These are phyloP conservation scores for Diploptera punctata DNA, from an alignment of 2,888 invertebrate species.

Conservation along the genomic window DNA sequence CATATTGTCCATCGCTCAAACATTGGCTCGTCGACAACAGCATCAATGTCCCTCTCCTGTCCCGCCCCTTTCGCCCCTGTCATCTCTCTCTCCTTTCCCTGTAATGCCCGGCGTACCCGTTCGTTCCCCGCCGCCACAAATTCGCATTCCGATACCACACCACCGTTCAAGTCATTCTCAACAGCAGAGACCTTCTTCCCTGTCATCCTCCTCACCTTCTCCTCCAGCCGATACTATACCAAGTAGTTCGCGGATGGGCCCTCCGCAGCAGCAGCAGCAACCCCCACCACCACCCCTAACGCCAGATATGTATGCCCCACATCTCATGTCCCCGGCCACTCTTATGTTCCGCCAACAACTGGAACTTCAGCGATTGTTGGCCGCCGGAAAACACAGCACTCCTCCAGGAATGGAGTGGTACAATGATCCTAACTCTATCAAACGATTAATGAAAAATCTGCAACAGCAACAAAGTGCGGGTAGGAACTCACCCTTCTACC, in stretches of 20 bases:
- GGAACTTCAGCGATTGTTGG: slow-evolving; percentile 35
- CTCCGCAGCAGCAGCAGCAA: neutral
- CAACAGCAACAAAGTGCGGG: slow-evolving; percentile 12
- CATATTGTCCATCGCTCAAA: slow-evolving; percentile 29
- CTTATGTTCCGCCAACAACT: slow-evolving; percentile 35
- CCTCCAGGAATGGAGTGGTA: neutral
- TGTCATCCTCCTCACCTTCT: slow-evolving; percentile 20
- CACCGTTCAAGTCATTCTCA: slow-evolving; percentile 3
- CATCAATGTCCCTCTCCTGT: slow-evolving; percentile 16
- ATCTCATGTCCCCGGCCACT: neutral
- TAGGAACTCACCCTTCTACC: neutral
- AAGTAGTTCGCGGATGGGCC: neutral
- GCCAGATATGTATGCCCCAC: neutral
- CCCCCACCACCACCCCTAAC: too few species aligned
- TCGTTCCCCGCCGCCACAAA: slow-evolving; percentile 29
- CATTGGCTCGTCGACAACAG: slow-evolving; percentile 21
- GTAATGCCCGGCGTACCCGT: slow-evolving; percentile 3
- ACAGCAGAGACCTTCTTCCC: slow-evolving; percentile 21
- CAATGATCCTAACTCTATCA: slow-evolving; percentile 10
- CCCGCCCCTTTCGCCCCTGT: slow-evolving; percentile 14
- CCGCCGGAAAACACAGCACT: neutral
- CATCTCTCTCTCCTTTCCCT: slow-evolving; percentile 17
- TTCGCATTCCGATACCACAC: slow-evolving; percentile 12
- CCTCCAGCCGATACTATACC: slow-evolving; percentile 7
- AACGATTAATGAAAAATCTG: slow-evolving; percentile 32